These are phyloP conservation scores for Hippocampus kuda DNA, from an alignment of 2,797 vertebrate genomes.

Conservation along the genomic window DNA sequence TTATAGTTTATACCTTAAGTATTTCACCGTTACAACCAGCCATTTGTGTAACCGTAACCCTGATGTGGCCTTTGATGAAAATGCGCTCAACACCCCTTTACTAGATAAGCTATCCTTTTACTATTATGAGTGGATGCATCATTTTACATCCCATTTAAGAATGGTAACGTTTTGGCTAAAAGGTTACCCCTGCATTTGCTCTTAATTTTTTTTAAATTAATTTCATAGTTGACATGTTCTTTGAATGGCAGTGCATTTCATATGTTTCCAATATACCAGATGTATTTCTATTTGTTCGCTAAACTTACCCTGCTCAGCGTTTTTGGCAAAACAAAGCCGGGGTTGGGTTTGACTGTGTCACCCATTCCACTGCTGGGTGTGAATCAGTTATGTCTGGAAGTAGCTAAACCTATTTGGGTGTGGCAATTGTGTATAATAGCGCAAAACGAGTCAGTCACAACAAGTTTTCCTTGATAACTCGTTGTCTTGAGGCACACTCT, in stretches of 20 bases:
- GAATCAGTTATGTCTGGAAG: background rate
- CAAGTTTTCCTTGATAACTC: background rate
- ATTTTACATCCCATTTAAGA: no score
- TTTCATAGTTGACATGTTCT: background rate
- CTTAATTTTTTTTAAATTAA: background rate
- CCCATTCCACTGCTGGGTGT: slow-evolving; percentile 1
- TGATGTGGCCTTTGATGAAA: no score
- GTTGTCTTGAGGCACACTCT: background rate
- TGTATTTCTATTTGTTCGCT: background rate
- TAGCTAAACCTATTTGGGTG: background rate
- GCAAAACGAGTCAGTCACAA: background rate
- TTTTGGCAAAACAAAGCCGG: background rate
- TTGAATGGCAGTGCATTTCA: background rate
- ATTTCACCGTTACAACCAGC: no score
- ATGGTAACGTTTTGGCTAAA: background rate
- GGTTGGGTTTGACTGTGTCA: background rate
- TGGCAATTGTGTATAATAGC: background rate
- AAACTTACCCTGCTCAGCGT: background rate
- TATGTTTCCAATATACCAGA: background rate
- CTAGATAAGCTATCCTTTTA: no score
- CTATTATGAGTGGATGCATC: no score
- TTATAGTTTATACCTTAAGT: no score
- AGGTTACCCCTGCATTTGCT: background rate
- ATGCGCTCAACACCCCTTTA: no score
- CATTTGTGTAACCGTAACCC: background rate